A percentile compares a stretch with the other conserved stretches of the same genome.
Evolutionary conservation across 2,797 vertebrate species (phyloP).

Genomic region (Ctenosaura bakeri): DNA sequence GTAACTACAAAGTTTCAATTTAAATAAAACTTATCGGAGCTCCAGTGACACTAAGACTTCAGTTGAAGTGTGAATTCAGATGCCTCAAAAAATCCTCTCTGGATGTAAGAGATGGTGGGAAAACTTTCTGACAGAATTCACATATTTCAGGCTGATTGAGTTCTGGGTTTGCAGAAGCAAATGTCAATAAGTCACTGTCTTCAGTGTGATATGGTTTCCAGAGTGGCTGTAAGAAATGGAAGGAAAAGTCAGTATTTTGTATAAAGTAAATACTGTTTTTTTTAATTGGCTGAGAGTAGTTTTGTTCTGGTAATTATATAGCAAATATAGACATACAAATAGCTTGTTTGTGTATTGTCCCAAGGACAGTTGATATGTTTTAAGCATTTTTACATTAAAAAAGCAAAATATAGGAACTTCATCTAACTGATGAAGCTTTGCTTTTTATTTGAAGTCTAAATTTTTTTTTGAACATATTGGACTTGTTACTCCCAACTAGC

Average conservation of each 20-base stretch:
- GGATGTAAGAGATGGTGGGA: slow-evolving; percentile 88
- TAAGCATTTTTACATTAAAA: too few species aligned
- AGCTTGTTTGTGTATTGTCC: not conserved
- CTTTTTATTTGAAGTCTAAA: not conserved
- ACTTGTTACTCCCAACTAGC: too few species aligned
- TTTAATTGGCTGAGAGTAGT: slow-evolving; percentile 21
- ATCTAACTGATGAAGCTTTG: not conserved
- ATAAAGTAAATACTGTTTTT: slow-evolving; percentile 53
- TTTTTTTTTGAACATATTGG: not conserved
- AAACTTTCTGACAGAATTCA: slow-evolving; percentile 94
- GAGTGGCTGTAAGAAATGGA: slow-evolving; percentile 85
- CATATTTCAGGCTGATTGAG: slow-evolving; percentile 85
- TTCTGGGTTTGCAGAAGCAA: slow-evolving; percentile 81
- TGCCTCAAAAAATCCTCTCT: slow-evolving; percentile 90
- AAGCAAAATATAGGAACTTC: too few species aligned
- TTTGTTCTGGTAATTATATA: not conserved
- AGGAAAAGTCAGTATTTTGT: slow-evolving; percentile 71
- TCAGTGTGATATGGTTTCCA: slow-evolving; percentile 88
- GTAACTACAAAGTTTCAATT: slow-evolving; percentile 56
- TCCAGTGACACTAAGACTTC: slow-evolving; percentile 83
- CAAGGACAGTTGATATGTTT: not conserved
- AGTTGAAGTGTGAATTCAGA: slow-evolving; percentile 95
- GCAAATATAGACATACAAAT: not conserved
- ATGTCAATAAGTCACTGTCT: slow-evolving; percentile 80
- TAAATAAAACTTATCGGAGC: slow-evolving; percentile 51